Conservation (phyloP, 2,113 vertebrate species). For the Lamprotornis superbus region DNA sequence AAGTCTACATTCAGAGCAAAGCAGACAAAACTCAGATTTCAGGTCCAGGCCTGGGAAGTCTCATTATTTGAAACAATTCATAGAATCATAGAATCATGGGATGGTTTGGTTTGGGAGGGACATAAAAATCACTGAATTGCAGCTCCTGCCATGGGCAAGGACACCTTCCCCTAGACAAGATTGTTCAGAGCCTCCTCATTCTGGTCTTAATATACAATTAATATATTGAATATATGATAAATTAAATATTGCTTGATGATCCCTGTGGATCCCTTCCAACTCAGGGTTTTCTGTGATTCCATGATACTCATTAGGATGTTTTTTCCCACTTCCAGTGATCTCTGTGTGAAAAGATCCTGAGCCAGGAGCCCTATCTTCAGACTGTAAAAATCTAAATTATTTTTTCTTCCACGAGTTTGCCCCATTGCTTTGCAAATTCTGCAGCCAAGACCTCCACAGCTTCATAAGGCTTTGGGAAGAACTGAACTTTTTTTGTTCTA, state of each 20-base stretch:
- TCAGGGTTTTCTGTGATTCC: background rate
- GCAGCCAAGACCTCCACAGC: background rate
- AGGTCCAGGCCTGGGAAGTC: background rate
- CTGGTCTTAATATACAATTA: background rate
- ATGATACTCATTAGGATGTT: background rate
- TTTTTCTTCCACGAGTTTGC: background rate
- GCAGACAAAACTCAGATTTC: background rate
- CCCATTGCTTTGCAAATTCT: background rate
- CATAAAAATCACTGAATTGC: background rate
- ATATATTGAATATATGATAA: background rate
- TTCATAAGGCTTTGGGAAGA: background rate
- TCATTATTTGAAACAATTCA: background rate
- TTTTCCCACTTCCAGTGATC: background rate
- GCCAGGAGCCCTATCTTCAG: background rate
- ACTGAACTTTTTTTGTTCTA: background rate
- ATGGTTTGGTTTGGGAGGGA: background rate
- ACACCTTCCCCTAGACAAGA: too few relatives aligned
- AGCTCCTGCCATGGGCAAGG: background rate
- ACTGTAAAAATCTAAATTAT: background rate
- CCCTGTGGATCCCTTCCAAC: background rate
- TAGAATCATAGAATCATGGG: background rate
- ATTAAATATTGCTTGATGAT: background rate
- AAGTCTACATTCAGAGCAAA: background rate
- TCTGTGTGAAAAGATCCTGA: background rate
- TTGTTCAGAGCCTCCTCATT: background rate